Evolutionary conservation across 2,797 vertebrate genomes (phyloP).

Genomic region (Argyrosomus regius): DNA sequence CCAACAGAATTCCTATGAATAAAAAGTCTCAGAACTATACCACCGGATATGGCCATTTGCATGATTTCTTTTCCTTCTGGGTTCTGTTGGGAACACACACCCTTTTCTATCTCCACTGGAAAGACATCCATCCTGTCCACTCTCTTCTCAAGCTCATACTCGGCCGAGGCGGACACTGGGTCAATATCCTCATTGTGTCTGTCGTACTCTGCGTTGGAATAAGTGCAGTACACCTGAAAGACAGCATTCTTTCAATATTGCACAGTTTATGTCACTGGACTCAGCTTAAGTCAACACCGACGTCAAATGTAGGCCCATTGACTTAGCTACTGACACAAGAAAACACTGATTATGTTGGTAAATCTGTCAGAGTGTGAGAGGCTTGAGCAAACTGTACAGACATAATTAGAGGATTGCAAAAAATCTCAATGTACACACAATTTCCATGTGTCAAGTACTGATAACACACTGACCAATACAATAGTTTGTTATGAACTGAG

Average conservation of each 20-base stretch:
- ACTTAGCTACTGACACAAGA: constrained; percentile 49
- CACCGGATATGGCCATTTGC: no score
- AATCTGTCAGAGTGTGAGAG: constrained; percentile 36
- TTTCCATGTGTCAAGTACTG: constrained; percentile 19
- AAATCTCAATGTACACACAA: constrained; percentile 11
- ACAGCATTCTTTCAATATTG: constrained; percentile 8
- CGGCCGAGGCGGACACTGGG: constrained; percentile 92
- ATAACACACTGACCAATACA: neutral
- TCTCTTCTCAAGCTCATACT: constrained; percentile 94
- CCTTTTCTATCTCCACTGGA: constrained; percentile 93
- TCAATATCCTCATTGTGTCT: constrained; percentile 92
- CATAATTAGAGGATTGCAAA: constrained; percentile 8
- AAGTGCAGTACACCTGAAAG: constrained; percentile 90
- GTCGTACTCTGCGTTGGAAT: constrained; percentile 92
- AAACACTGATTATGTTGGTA: constrained; percentile 56
- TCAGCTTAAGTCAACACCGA: neutral
- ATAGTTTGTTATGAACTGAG: neutral
- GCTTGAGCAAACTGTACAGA: constrained; percentile 18
- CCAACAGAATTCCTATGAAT: no score
- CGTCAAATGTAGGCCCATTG: constrained; percentile 1
- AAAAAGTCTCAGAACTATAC: no score
- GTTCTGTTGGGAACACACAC: constrained; percentile 67
- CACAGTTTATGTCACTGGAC: neutral
- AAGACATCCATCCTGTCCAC: constrained; percentile 95
- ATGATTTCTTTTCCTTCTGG: neutral